Percentiles rank a stretch among this genome's conserved stretches.
These are phyloP conservation scores for Tetrax tetrax DNA, from an alignment of 2,113 vertebrate species.

Conservation along the genomic window DNA sequence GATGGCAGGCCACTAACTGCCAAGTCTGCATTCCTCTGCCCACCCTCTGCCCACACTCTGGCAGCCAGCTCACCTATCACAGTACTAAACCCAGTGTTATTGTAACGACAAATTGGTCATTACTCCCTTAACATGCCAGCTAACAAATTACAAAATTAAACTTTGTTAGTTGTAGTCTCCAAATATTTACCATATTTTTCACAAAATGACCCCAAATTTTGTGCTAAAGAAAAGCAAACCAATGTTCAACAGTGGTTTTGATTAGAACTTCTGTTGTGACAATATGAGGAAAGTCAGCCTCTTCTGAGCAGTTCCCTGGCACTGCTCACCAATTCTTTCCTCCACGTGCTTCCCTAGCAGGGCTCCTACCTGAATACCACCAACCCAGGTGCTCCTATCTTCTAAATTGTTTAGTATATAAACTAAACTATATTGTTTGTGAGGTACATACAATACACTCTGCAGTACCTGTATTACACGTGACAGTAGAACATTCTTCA, in stretches of 20 bases:
- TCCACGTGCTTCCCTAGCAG: neutral
- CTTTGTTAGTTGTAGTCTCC: neutral
- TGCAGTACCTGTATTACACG: neutral
- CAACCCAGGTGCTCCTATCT: neutral
- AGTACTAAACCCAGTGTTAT: neutral
- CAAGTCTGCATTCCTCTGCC: neutral
- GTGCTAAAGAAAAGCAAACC: neutral
- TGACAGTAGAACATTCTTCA: neutral
- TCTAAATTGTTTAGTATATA: neutral
- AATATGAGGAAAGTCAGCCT: neutral
- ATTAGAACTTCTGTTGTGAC: neutral
- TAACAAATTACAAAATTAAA: slow-evolving; percentile 12
- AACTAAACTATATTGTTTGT: neutral
- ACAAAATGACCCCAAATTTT: neutral
- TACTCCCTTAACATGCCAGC: neutral
- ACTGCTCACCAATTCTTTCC: neutral
- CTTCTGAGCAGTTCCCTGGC: neutral
- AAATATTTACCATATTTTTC: neutral
- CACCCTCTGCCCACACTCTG: neutral
- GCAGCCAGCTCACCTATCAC: neutral
- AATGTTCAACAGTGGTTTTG: neutral
- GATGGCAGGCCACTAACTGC: neutral
- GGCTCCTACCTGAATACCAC: neutral
- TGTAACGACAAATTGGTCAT: neutral
- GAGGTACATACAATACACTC: neutral